A percentile compares a stretch with the other conserved stretches of the same genome.
Conservation (phyloP, 2,113 vertebrate genomes). For the Pelodiscus sinensis region DNA sequence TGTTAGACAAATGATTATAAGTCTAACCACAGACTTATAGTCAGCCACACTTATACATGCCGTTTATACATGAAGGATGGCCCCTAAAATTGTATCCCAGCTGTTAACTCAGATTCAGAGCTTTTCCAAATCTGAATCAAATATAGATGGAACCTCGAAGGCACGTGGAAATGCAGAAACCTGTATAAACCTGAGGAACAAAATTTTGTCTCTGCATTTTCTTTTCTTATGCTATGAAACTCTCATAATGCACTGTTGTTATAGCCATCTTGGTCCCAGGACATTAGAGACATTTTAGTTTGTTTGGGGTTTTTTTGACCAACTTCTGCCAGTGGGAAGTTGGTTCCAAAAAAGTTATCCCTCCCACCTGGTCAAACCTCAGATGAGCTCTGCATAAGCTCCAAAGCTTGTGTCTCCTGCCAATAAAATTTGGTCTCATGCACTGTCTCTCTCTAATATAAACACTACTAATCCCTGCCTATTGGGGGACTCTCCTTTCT, state of each 20-base stretch:
- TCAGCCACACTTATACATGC: no score
- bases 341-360: no score
- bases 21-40: background rate
- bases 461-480: accelerated
- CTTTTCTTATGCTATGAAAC: background rate
- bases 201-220: background rate
- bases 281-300: background rate
- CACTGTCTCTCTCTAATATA: background rate
- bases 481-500: background rate
- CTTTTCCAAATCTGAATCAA: background rate
- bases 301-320: background rate
- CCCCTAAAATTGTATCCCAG: background rate
- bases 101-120: background rate
- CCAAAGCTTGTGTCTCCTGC: no score
- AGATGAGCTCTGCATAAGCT: no score
- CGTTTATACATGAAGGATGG: background rate
- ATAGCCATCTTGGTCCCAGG: background rate
- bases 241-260: background rate
- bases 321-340: background rate
- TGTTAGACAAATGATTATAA: background rate
- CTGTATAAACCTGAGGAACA: background rate
- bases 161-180: background rate
- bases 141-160: background rate
- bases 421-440: no score
- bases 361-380: background rate